phyloP scores from a whole-genome alignment of 2,113 vertebrate genomes.

The Alouatta palliata region DNA sequence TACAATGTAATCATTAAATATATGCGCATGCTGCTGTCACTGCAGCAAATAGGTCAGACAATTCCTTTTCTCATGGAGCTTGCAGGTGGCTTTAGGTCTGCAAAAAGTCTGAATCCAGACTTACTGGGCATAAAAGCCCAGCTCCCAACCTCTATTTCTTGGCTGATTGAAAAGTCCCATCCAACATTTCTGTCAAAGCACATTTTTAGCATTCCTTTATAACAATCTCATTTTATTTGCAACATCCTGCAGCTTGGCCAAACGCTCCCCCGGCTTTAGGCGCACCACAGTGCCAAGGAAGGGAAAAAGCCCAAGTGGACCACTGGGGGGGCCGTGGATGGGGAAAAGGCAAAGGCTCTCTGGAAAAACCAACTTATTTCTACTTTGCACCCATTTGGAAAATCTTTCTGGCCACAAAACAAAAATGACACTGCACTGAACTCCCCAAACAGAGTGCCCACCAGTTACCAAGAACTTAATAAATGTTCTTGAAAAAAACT shows the following conservation, averaged over 20 bases:
- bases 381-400: conserved; percentile 40
- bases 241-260: neutral
- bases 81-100: neutral
- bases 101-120: neutral
- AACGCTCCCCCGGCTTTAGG: neutral
- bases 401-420: neutral
- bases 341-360: neutral
- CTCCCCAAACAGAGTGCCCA: neutral
- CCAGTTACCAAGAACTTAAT: neutral
- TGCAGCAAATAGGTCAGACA: neutral
- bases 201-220: conserved; percentile 27
- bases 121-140: neutral
- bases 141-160: neutral
- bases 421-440: neutral
- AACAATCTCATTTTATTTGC: neutral
- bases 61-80: neutral
- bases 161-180: neutral
- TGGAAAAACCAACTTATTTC: conserved; percentile 27
- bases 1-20: too few relatives aligned
- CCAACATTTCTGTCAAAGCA: neutral
- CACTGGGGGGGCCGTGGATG: fast-evolving
- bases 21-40: neutral
- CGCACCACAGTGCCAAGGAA: neutral
- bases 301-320: neutral
- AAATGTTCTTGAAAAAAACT: neutral